Base-by-base conservation (phyloP, 2,888 invertebrate species). In the Cephus nigrinus region DNA sequence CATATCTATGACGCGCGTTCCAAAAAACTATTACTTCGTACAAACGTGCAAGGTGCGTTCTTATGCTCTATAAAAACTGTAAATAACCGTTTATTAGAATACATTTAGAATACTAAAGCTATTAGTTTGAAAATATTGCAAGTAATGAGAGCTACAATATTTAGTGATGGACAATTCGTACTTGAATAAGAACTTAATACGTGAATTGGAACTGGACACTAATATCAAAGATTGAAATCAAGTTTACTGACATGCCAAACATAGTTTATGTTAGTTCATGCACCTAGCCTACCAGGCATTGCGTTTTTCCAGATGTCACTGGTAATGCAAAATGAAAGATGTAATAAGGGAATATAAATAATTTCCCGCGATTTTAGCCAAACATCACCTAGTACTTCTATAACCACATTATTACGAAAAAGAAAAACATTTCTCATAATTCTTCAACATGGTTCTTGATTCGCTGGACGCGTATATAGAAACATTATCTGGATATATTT, bases 391-490 rank as follows among this genome's bases (percentile, higher is more conserved):
- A 1, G 23, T 40, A 55, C 23, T 55, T 55, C 23, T 55, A 55
- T 55, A 23, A 55, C 9, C 15, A 55, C 23, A 55, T 55, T 55
- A 5, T 55, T 55, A 11, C 31, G 15, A 71, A 71, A 15, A 71
- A 71, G 32, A 30, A 30, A 32, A 3, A 71, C 4, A 71, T 32
- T 71, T 3, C 35, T n/a, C 68, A 71, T 32, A 71, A 71, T 71
- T 71, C 4, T 40, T 30, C 55, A 82, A 78, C 35, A 87, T 86
- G 82, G 81, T 84, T 75, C 78, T 80, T 34, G 80, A 84, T 79
- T 80, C 82, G 15, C 79, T 86, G 78, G 80, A 86, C n/a, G 79
- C 83, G 35, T 86, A 88, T 78, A 76, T 88, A 35, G 86, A 88
- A n/a, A 83, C 77, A 15, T 76, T 89, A 11, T 77, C 81, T 30